Percentiles rank a stretch among this genome's conserved stretches.
These are phyloP conservation scores for Protophormia terraenovae DNA, from an alignment of 2,888 invertebrate species.

Conservation along the genomic window DNA sequence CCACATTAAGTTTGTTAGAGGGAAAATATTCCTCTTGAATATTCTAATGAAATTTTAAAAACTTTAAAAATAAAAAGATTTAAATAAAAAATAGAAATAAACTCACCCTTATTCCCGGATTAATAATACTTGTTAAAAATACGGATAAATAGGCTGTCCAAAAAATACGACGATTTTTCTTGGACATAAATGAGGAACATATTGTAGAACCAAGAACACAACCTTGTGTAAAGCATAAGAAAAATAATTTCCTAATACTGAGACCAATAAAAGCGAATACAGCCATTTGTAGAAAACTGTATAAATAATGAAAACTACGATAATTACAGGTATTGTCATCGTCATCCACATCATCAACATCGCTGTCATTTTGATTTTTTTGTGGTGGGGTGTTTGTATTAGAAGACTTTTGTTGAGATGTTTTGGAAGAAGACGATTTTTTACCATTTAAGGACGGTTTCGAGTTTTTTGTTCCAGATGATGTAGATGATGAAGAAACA, in stretches of 20 bases:
- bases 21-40: slow-evolving; percentile 79
- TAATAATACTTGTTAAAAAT: slow-evolving; percentile 82
- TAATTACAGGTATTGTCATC: slow-evolving; percentile 63
- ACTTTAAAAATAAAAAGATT: not conserved
- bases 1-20: slow-evolving; percentile 86
- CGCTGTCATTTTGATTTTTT: not conserved
- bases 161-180: slow-evolving; percentile 80
- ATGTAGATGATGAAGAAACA: slow-evolving; percentile 12
- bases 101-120: slow-evolving; percentile 78
- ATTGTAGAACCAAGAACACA: slow-evolving; percentile 86
- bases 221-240: slow-evolving; percentile 80
- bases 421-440: slow-evolving; percentile 52
- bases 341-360: slow-evolving; percentile 33
- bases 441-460: slow-evolving; percentile 61
- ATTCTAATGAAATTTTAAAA: slow-evolving; percentile 72
- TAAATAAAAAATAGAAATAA: not conserved
- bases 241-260: slow-evolving; percentile 79
- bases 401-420: slow-evolving; percentile 1
- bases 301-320: slow-evolving; percentile 82
- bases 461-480: slow-evolving; percentile 21
- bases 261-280: slow-evolving; percentile 83
- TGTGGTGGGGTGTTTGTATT: slow-evolving; percentile 5
- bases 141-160: slow-evolving; percentile 81
- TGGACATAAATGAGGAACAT: slow-evolving; percentile 84
- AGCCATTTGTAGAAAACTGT: slow-evolving; percentile 87